Evolutionary conservation across 2,888 invertebrate species (phyloP).

Genomic region (Apotomis turbidana): DNA sequence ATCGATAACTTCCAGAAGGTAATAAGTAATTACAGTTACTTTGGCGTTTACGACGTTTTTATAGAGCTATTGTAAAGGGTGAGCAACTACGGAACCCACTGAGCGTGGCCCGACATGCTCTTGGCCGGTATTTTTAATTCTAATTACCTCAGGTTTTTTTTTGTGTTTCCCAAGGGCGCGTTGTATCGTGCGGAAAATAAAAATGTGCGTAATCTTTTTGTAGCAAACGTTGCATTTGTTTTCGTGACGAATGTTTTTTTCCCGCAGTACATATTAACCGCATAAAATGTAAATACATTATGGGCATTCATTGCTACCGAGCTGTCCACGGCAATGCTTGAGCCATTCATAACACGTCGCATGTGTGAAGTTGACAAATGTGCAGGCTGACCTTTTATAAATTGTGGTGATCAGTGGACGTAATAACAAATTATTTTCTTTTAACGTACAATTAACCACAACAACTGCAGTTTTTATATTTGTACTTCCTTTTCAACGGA

Average conservation of each 20-base stretch:
- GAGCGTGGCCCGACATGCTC: no score
- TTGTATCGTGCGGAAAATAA: no score
- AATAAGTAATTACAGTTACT: no score
- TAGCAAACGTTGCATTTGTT: background rate
- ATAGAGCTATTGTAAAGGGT: no score
- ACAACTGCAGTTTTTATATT: no score
- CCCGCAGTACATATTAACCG: background rate
- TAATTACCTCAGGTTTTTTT: no score
- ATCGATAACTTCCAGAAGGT: no score
- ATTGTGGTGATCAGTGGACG: background rate
- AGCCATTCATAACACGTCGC: slow-evolving; percentile 21
- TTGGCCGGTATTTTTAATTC: no score
- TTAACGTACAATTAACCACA: background rate
- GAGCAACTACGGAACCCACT: no score
- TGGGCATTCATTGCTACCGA: slow-evolving; percentile 14
- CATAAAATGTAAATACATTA: background rate
- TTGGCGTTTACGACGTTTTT: no score
- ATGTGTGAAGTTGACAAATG: slow-evolving; percentile 29
- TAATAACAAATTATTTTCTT: background rate
- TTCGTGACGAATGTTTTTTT: background rate
- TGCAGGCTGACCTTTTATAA: slow-evolving; percentile 9
- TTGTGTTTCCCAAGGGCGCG: no score
- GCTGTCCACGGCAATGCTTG: slow-evolving; percentile 2
- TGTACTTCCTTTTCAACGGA: no score
- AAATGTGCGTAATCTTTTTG: background rate